phyloP scores from a whole-genome alignment of 2,888 invertebrate genomes.

The Papilio elwesi region DNA sequence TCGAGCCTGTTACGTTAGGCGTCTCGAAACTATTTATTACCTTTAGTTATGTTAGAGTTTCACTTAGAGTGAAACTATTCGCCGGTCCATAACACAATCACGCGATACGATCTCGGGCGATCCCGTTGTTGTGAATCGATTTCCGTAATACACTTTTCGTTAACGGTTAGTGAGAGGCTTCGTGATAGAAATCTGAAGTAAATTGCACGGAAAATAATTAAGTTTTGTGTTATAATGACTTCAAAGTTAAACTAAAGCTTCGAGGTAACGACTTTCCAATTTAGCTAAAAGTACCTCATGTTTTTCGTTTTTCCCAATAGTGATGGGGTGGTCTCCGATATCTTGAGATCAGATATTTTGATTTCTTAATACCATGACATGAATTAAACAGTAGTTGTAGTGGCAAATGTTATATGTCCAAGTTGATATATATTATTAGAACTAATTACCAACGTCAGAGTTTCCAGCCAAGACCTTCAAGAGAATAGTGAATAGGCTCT shows the following conservation, averaged over 20 bases:
- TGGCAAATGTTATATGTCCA: no score
- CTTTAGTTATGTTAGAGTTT: conserved; percentile 32
- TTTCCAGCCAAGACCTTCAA: no score
- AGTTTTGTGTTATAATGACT: conserved; percentile 17
- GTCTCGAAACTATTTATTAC: conserved; percentile 34
- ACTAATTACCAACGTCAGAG: no score
- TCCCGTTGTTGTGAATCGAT: conserved; percentile 40
- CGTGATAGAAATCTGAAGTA: conserved; percentile 33
- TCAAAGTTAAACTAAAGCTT: conserved; percentile 6
- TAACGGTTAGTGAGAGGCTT: conserved; percentile 36
- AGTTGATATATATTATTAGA: no score
- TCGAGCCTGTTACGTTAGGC: conserved; percentile 16
- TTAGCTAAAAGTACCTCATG: neutral
- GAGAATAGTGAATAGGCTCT: no score
- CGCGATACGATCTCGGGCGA: conserved; percentile 38
- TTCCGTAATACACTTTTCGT: conserved; percentile 40
- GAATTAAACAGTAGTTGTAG: no score
- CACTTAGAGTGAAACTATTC: conserved; percentile 40
- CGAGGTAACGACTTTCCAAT: conserved; percentile 9
- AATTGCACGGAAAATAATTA: conserved; percentile 34
- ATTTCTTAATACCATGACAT: neutral
- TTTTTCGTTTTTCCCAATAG: no score
- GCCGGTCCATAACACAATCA: conserved; percentile 40
- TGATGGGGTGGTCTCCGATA: neutral
- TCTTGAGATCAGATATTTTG: neutral